These are phyloP conservation scores for Sabatieria punctata DNA, from an alignment of 2,888 invertebrate species.

Conservation along the genomic window DNA sequence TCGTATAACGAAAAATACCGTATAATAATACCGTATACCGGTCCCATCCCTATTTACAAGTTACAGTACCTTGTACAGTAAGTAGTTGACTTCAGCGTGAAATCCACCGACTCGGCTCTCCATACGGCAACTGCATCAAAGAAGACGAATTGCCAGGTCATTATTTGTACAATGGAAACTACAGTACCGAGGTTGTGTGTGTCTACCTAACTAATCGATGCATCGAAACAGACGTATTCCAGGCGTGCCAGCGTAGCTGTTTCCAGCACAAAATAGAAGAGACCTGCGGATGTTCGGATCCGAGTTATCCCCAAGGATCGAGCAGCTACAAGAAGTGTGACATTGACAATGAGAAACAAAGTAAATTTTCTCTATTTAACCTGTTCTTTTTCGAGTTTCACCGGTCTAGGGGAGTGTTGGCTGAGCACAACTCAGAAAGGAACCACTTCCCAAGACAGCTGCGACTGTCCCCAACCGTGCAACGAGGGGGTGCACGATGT, in stretches of 20 bases:
- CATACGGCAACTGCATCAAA: conserved; percentile 23
- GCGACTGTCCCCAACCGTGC: not conserved
- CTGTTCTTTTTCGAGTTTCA: no score
- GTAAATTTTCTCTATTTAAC: not conserved
- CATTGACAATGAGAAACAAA: not conserved
- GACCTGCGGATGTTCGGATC: conserved; percentile 1
- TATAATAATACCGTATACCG: no score
- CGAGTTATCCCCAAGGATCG: not conserved
- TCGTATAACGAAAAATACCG: no score
- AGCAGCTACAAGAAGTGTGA: not conserved
- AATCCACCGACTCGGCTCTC: conserved; percentile 20
- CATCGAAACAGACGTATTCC: no score
- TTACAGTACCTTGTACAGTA: no score
- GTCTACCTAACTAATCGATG: no score
- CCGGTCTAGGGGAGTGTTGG: not conserved
- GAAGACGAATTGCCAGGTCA: conserved; percentile 10
- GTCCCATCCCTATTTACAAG: no score
- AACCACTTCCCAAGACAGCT: not conserved
- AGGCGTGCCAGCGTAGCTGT: conserved; percentile 11
- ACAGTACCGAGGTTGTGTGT: conserved; percentile 13
- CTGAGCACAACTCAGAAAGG: not conserved
- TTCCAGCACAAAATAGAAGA: not conserved
- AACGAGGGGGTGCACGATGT: conserved; percentile 1
- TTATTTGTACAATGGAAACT: conserved; percentile 8
- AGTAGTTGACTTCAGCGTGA: no score